Evolutionary conservation across 1,140 invertebrate species (phyloP).

Genomic region (Phortica variegata): DNA sequence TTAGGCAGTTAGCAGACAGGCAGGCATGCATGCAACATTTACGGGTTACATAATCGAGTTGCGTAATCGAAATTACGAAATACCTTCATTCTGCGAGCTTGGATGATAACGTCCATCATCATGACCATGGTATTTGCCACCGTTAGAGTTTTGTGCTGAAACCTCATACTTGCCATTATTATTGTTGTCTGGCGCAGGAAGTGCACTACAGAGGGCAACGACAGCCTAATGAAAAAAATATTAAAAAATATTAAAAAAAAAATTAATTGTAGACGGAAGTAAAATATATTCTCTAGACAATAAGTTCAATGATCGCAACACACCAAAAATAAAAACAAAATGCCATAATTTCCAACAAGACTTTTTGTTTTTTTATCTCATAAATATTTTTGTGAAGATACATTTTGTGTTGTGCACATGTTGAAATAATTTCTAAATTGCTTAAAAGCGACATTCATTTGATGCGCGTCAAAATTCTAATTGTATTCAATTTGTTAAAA

Average conservation of each 20-base stretch:
- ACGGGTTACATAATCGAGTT: conserved; percentile 1
- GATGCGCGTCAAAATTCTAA: conserved; percentile 7
- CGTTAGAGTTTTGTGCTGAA: conserved; percentile 30
- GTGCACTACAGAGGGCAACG: conserved; percentile 41
- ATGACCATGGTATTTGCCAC: conserved; percentile 37
- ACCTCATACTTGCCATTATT: conserved; percentile 52
- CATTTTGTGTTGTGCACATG: conserved; percentile 1
- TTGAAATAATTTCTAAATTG: not conserved
- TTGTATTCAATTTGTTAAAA: conserved; percentile 19
- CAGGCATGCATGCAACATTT: not conserved
- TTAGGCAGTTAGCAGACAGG: not conserved
- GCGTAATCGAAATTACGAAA: conserved; percentile 31
- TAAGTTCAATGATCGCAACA: no score
- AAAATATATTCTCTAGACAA: no score
- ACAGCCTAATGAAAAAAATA: conserved; percentile 24
- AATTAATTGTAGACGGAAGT: conserved; percentile 1
- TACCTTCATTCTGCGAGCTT: conserved; percentile 43
- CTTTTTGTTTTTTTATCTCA: not conserved
- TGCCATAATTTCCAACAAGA: no score
- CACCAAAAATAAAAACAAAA: no score
- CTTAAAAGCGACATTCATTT: conserved; percentile 5
- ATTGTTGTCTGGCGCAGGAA: conserved; percentile 28
- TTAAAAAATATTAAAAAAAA: conserved; percentile 3
- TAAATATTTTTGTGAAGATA: conserved; percentile 4
- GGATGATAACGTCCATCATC: conserved; percentile 51